A percentile compares a stretch with the other conserved stretches of the same genome.
phyloP scores from a whole-genome alignment of 2,113 vertebrate species.

The Osmerus eperlanus region DNA sequence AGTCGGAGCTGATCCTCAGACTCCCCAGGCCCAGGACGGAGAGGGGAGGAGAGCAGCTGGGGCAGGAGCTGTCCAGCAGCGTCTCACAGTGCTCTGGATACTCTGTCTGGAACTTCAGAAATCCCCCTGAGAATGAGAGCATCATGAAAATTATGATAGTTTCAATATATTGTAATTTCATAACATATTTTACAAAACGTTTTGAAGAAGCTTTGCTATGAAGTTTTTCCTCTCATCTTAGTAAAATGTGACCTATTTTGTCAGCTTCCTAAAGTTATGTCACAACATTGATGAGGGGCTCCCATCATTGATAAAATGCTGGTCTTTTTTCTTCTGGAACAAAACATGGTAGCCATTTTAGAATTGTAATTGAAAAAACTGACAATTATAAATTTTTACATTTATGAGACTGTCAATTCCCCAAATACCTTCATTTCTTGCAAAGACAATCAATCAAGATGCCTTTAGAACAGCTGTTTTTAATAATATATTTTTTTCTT shows the following conservation, averaged over 20 bases:
- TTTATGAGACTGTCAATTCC: too few species aligned
- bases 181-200: too few species aligned
- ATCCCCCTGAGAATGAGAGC: conserved; percentile 74
- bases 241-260: too few species aligned
- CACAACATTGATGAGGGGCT: too few species aligned
- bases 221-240: too few species aligned
- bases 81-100: conserved; percentile 85
- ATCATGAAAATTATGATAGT: too few species aligned
- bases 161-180: too few species aligned
- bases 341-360: conserved; percentile 73
- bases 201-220: too few species aligned
- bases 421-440: too few species aligned
- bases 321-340: conserved; percentile 60
- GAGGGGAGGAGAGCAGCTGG: conserved; percentile 70
- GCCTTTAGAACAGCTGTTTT: not conserved
- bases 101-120: conserved; percentile 82
- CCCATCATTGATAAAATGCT: conserved; percentile 60
- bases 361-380: conserved; percentile 69
- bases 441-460: not conserved
- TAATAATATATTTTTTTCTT: too few species aligned
- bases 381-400: too few species aligned
- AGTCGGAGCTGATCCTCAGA: conserved; percentile 78
- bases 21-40: conserved; percentile 81
- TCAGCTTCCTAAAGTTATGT: too few species aligned
- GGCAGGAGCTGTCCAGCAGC: conserved; percentile 69